A percentile compares a stretch with the other conserved stretches of the same genome.
These are phyloP conservation scores for Vimba vimba DNA, from an alignment of 2,113 vertebrate species.

Conservation along the genomic window DNA sequence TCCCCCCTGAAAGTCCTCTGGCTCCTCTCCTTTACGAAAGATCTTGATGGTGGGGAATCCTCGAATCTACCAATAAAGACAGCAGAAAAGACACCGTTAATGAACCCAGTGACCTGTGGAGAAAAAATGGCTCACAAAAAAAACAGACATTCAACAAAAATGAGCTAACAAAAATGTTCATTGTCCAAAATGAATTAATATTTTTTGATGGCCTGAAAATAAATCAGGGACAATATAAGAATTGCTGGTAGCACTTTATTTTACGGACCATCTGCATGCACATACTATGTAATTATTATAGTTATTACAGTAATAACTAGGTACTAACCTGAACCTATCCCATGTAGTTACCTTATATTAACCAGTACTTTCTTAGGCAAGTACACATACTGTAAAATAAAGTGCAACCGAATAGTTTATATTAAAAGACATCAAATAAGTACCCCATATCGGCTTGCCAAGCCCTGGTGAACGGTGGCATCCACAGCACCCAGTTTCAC, in stretches of 20 bases:
- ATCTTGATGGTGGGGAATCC: constrained; percentile 97
- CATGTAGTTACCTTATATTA: no score
- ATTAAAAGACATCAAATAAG: not conserved
- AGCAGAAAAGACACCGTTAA: not conserved
- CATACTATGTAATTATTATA: no score
- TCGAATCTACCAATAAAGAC: constrained; percentile 78
- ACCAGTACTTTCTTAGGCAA: no score
- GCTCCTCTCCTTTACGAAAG: constrained; percentile 93
- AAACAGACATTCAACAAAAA: not conserved
- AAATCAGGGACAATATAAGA: not conserved
- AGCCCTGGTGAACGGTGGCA: constrained; percentile 86
- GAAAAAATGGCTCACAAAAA: not conserved
- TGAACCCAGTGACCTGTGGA: not conserved
- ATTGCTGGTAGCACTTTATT: no score
- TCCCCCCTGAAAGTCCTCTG: constrained; percentile 90
- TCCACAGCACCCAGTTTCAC: constrained; percentile 92
- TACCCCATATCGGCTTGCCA: constrained; percentile 87
- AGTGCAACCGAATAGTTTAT: not conserved
- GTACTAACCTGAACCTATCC: no score
- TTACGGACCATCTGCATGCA: no score
- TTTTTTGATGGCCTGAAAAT: not conserved
- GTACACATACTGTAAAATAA: no score
- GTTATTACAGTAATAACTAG: no score
- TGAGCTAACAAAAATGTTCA: not conserved
- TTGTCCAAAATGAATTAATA: not conserved